phyloP scores from a whole-genome alignment of 2,888 invertebrate genomes.

The Chironomus tentans region DNA sequence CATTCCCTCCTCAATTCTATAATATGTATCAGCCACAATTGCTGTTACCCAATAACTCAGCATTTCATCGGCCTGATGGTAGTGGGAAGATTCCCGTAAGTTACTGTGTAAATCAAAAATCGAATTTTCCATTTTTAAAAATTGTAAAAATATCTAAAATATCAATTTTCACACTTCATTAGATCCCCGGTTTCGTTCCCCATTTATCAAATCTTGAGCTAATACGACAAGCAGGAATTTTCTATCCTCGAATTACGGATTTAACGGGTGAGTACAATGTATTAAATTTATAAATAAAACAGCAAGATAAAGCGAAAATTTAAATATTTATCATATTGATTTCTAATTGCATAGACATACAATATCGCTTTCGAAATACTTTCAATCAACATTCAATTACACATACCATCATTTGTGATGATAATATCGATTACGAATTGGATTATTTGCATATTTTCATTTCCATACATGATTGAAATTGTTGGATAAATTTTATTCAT shows the following conservation, averaged over 20 bases:
- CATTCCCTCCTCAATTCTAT: conserved; percentile 39
- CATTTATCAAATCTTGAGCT: conserved; percentile 82
- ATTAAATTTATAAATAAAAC: conserved; percentile 7
- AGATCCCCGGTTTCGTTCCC: conserved; percentile 44
- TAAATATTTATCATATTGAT: conserved; percentile 16
- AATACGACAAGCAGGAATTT: conserved; percentile 85
- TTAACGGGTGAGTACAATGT: conserved; percentile 56
- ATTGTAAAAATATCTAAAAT: neutral
- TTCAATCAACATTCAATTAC: conserved; percentile 27
- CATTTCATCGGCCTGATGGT: conserved; percentile 48
- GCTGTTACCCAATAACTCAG: conserved; percentile 43
- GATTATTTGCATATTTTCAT: conserved; percentile 25
- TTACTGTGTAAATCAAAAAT: conserved; percentile 11
- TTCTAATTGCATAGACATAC: conserved; percentile 19
- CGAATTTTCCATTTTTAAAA: neutral
- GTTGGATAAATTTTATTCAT: neutral
- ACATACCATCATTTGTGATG: neutral
- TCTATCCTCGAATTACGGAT: conserved; percentile 81
- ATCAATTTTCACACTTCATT: conserved; percentile 34
- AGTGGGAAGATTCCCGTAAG: conserved; percentile 41
- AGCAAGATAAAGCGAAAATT: neutral
- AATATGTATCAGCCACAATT: conserved; percentile 48
- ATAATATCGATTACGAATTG: conserved; percentile 18
- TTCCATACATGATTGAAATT: conserved; percentile 25
- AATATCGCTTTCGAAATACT: conserved; percentile 2